Evolutionary conservation across 2,888 invertebrate species (phyloP).

Genomic region (Ormyrus nitidulus): DNA sequence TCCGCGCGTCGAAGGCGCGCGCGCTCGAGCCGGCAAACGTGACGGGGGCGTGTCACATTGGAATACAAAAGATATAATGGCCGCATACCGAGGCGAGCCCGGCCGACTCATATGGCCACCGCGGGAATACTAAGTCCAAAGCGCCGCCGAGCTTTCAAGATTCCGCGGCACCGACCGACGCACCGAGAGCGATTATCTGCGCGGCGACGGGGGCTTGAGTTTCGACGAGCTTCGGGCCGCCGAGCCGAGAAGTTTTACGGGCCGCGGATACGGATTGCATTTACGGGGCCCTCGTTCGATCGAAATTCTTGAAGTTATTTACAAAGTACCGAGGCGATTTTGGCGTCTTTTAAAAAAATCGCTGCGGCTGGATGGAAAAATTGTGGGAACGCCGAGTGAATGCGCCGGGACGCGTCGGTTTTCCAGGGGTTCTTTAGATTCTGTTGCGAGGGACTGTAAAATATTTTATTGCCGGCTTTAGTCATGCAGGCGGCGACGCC

Average conservation of each 20-base stretch:
- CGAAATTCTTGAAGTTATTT: too few relatives aligned
- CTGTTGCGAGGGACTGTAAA: too few relatives aligned
- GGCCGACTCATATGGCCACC: constrained; percentile 65
- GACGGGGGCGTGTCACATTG: constrained; percentile 71
- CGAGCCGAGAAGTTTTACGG: neutral
- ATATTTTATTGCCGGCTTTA: too few relatives aligned
- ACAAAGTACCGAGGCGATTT: too few relatives aligned
- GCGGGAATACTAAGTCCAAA: constrained; percentile 66
- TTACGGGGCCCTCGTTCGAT: too few relatives aligned
- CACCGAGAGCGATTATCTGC: neutral
- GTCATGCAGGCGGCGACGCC: too few relatives aligned
- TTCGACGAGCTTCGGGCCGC: neutral
- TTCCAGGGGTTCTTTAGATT: too few relatives aligned
- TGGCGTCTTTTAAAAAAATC: too few relatives aligned
- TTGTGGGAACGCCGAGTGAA: too few relatives aligned
- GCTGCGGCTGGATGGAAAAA: too few relatives aligned
- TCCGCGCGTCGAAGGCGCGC: neutral
- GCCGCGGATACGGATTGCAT: neutral
- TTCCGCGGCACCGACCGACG: neutral
- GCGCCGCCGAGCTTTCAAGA: constrained; percentile 10
- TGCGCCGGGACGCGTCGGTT: too few relatives aligned
- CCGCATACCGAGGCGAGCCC: constrained; percentile 66
- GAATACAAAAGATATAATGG: constrained; percentile 68
- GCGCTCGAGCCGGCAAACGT: constrained; percentile 65
- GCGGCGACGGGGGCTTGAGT: neutral